These are phyloP conservation scores for Corella eumyota DNA, from an alignment of 23 tunicate genomes.

Conservation along the genomic window DNA sequence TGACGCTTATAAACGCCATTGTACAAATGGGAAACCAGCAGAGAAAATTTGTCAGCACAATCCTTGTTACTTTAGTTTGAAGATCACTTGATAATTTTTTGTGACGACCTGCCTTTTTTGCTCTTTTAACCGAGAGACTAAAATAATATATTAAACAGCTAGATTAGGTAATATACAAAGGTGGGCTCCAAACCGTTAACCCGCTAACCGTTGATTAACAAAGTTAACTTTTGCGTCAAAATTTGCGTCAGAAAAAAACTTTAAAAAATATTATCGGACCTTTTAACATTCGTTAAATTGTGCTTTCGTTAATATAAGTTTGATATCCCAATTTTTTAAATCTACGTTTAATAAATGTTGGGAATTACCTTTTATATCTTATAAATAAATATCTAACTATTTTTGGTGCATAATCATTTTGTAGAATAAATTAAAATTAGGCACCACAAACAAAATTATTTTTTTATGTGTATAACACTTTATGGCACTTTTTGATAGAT, in stretches of 20 bases:
- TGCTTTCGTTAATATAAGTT: too few relatives aligned
- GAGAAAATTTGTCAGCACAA: slow-evolving; percentile 52
- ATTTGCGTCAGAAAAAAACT: neutral
- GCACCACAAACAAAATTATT: too few relatives aligned
- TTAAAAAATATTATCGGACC: too few relatives aligned
- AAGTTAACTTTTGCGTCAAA: neutral
- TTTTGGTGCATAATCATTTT: too few relatives aligned
- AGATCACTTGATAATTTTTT: slow-evolving; percentile 1
- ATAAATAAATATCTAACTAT: too few relatives aligned
- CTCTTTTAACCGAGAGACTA: neutral
- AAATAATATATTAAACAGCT: neutral
- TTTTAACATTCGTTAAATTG: too few relatives aligned
- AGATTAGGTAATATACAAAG: neutral
- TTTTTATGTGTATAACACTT: too few relatives aligned
- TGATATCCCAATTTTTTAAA: too few relatives aligned
- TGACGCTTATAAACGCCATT: slow-evolving; percentile 65
- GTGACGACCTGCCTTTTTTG: slow-evolving; percentile 1
- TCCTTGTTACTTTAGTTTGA: slow-evolving; percentile 44
- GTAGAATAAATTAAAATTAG: too few relatives aligned
- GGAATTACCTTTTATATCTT: too few relatives aligned
- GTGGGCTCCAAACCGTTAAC: neutral
- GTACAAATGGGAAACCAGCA: slow-evolving; percentile 80
- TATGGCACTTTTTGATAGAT: too few relatives aligned
- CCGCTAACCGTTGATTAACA: neutral
- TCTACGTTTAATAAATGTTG: too few relatives aligned